A percentile compares a stretch with the other conserved stretches of the same genome.
Conservation (phyloP, 2,113 vertebrate species). For the Boleophthalmus pectinirostris region DNA sequence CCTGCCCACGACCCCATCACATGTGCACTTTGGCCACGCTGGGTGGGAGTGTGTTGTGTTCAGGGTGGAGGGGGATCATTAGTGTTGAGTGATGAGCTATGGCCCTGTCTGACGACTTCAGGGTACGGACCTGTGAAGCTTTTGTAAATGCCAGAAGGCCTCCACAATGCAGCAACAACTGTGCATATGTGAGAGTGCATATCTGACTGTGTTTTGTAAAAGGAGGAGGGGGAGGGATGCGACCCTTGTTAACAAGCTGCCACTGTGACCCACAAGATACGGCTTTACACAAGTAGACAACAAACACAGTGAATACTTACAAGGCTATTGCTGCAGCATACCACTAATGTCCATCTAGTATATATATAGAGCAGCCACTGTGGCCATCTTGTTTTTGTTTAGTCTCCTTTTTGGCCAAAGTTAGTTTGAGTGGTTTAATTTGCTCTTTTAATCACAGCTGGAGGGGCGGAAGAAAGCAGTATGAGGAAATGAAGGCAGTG, state of each 20-base stretch:
- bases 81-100: slow-evolving; percentile 94
- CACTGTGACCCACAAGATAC: slow-evolving; percentile 76
- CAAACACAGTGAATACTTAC: slow-evolving; percentile 53
- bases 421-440: slow-evolving; percentile 45
- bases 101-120: slow-evolving; percentile 76
- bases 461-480: slow-evolving; percentile 49
- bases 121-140: slow-evolving; percentile 49
- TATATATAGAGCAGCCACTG: slow-evolving; percentile 49
- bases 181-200: slow-evolving; percentile 22
- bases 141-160: slow-evolving; percentile 68
- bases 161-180: slow-evolving; percentile 52
- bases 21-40: slow-evolving; percentile 85
- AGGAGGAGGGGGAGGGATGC: not conserved
- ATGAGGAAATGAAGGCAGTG: slow-evolving; percentile 53
- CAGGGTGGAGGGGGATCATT: slow-evolving; percentile 88
- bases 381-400: slow-evolving; percentile 65
- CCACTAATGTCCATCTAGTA: slow-evolving; percentile 36
- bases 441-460: slow-evolving; percentile 58
- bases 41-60: slow-evolving; percentile 81
- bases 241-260: slow-evolving; percentile 57
- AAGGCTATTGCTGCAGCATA: slow-evolving; percentile 18
- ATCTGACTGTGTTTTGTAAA: slow-evolving; percentile 20
- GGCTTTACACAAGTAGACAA: slow-evolving; percentile 57
- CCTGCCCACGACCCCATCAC: slow-evolving; percentile 91
- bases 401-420: slow-evolving; percentile 42